Evolutionary conservation across 1,140 invertebrate genomes (phyloP), one percentile per base, ranked within the genome.

Genomic region (Sinonovacula constricta): DNA sequence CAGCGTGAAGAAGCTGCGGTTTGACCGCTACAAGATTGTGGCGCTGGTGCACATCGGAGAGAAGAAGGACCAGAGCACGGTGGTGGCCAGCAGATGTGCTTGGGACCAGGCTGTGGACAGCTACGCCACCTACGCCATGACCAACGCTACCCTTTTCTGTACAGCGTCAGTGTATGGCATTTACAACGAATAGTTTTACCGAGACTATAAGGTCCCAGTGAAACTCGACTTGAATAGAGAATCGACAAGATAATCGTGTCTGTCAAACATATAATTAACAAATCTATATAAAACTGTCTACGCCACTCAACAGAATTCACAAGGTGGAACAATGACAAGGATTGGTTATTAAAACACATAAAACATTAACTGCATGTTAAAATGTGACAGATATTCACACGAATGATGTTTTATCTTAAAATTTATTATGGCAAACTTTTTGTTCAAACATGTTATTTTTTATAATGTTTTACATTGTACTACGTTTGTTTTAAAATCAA

Each of bases 71-170:
- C 88, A 89, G 59, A 81, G 84, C 15, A 74, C 87, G 28, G 36
- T 80, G 30, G 68, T 83, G 10, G 71, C 77, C 0, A 90, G 88
- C 70, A 75, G 88, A 31, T 88, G 88, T 59, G 74, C 85, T 0
- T 90, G 88, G 89, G 86, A 90, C 68, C 80, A 82, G 10, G 83
- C 83, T 18, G 33, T 85, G n/a, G 89, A 90, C 78, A 83, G 80
- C 39, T 88, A 69, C 57, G 84, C 88, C 28, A 82, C 80, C 28
- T 89, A 85, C 62, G 83, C 74, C 4, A 86, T 83, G 54, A 60
- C 88, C 75, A 88, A 85, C 33, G 57, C 67, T 3, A 71, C 65
- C 49, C 74, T 88, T 26, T 88, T 84, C 80, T 88, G 85, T 57
- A 84, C 87, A 10, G 88, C 84, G 10, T 86, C 83, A 10, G 87